phyloP scores from a whole-genome alignment of 2,113 vertebrate species.

The Perca fluviatilis region DNA sequence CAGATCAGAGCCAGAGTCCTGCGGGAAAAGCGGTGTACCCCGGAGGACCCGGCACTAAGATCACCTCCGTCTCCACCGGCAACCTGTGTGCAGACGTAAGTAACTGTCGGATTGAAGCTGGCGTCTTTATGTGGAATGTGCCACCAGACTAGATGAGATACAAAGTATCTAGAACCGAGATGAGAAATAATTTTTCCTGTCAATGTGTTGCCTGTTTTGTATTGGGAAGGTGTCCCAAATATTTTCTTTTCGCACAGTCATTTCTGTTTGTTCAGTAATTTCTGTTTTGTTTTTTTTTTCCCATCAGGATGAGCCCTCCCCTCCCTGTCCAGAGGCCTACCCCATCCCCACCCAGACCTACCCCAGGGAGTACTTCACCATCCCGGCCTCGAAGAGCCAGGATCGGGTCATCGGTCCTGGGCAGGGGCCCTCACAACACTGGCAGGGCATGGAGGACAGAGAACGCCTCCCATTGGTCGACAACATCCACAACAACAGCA shows the following conservation, averaged over 20 bases:
- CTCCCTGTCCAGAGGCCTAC: slow-evolving; percentile 93
- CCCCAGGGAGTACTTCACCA: slow-evolving; percentile 96
- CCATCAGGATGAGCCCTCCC: slow-evolving; percentile 89
- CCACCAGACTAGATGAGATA: not conserved
- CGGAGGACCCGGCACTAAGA: slow-evolving; percentile 92
- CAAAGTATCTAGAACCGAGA: slow-evolving; percentile 6
- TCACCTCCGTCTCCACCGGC: slow-evolving; percentile 98
- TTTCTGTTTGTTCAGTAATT: not conserved
- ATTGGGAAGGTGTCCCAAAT: not conserved
- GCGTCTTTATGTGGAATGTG: slow-evolving; percentile 51
- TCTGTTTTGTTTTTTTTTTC: not conserved
- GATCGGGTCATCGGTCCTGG: slow-evolving; percentile 89
- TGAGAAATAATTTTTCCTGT: slow-evolving; percentile 26
- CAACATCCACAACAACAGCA: slow-evolving; percentile 86
- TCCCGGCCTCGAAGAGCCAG: slow-evolving; percentile 94
- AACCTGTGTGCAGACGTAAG: slow-evolving; percentile 97
- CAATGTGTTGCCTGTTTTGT: not conserved
- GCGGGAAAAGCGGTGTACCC: slow-evolving; percentile 89
- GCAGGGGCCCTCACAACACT: slow-evolving; percentile 84
- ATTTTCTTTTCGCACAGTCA: slow-evolving; percentile 1
- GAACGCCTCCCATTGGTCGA: slow-evolving; percentile 87
- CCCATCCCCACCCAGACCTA: slow-evolving; percentile 98
- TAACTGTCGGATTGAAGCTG: slow-evolving; percentile 30
- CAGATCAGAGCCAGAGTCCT: slow-evolving; percentile 96
- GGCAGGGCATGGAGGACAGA: slow-evolving; percentile 91